Base-by-base conservation (phyloP, 2,797 vertebrate genomes). In the Acrossocheilus wenchowensis region DNA sequence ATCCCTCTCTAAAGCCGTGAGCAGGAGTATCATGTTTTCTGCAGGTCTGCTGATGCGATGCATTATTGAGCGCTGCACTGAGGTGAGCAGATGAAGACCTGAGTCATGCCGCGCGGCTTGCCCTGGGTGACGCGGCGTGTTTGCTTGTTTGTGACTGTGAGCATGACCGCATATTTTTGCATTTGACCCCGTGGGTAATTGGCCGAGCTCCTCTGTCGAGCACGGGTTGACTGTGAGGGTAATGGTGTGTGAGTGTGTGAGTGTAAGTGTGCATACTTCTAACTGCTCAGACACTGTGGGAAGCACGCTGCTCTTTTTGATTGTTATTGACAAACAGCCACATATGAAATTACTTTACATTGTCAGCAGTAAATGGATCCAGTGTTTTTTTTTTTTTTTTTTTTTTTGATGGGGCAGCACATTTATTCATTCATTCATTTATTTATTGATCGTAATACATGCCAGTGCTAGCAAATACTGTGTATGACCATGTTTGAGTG, bases 1-100 rank as follows among this genome's bases (percentile, higher is more conserved):
- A 57, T 52, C 21, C 7, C 26, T 2, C 6, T 39, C 2, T 36
- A 26, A 50, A 10, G 5, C 39, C 4, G n/a, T 62, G 60, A 79
- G 87, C 75, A 57, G 5, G 60, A 69, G 86, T 79, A 68, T 54
- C n/a, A 81, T 78, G 84, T 69, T 52, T 41, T 73, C 15, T 81
- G 41, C 79, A 83, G 75, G 80, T 81, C 57, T 73, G 54, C 60
- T 60, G 60, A 80, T 52, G 57, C 45, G 79, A 73, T 68, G 52
- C 57, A 87, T 90, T 90, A 90, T 90, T 85, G 71, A 87, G 50
- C 26, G 64, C 62, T 74, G 83, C 82, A 81, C 83, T 39, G 75
- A 82, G 69, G 79, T 81, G 86, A 88, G 85, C 83, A 75, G 83
- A 90, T 85, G 45, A 86, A 86, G 86, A 66, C 87, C 83, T 73